Evolutionary conservation across 1,140 invertebrate species (phyloP), one percentile per base, ranked within the genome.

Genomic region (Pseudobourletiella spinata): DNA sequence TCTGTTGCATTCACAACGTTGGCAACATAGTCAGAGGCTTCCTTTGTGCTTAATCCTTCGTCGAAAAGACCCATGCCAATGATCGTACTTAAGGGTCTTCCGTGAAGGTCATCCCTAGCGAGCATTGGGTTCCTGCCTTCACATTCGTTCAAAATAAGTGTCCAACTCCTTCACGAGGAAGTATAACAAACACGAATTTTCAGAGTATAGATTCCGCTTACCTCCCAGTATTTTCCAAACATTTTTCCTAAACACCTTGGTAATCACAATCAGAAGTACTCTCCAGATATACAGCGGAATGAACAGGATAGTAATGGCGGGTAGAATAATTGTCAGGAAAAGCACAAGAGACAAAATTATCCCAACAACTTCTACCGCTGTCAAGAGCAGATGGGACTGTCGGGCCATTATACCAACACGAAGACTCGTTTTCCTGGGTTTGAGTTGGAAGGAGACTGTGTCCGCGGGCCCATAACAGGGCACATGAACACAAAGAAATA

Each of bases 21-120:
- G 1, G 25, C 30, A 3, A 66, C 56, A 56, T 50, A 66, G 18
- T 57, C 54, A 18, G 32, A 30, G 16, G 55, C 35, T 32, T 20
- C 28, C 6, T 63, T 46, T 1, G 58, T 32, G 52, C 48, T 35
- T 11, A 56, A 35, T 22, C 67, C 59, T 8, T 50, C 18, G 22
- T 61, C 60, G 39, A 69, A 69, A 2, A 63, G 63, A 3, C 67
- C 67, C 57, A 63, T 63, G 6, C 67, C 67, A 22, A 69, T 64
- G n/a, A 69, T 65, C 32, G 67, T 65, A 46, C 52, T 61, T 8
- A 69, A 24, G 0, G 67, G 67, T 29, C 64, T 50, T 2, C 50
- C 57, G 30, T 69, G 46, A 42, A 61, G 44, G 25, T 69, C 64
- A 25, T 69, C 67, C 1, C 63, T 35, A 1, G 67, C 67, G 3